Conservation (phyloP, 2,888 invertebrate genomes). For the Clistopyga incitator region DNA sequence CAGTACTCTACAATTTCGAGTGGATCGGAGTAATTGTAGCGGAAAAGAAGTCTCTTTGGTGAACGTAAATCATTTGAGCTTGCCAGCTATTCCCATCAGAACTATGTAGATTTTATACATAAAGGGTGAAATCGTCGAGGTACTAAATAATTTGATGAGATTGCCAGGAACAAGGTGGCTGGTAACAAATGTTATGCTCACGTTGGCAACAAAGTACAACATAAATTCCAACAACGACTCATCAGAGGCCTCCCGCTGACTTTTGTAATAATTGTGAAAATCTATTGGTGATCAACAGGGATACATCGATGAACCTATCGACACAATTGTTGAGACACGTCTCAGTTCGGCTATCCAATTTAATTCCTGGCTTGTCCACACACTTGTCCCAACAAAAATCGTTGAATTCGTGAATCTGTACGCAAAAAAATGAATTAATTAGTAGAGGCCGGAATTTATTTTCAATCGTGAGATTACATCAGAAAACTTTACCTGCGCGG, state of each 20-base stretch:
- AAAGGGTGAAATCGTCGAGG: conserved; percentile 4
- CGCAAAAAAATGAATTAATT: conserved; percentile 50
- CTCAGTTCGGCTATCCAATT: conserved; percentile 95
- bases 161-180: conserved; percentile 28
- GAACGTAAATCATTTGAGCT: neutral
- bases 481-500: conserved; percentile 90
- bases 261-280: conserved; percentile 95
- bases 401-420: conserved; percentile 95
- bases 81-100: neutral
- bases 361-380: conserved; percentile 94
- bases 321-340: conserved; percentile 97
- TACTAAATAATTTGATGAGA: conserved; percentile 23
- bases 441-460: neutral
- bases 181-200: conserved; percentile 21
- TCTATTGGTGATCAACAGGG: conserved; percentile 93
- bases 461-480: conserved; percentile 49
- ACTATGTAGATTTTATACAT: neutral
- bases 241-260: conserved; percentile 84
- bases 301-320: conserved; percentile 97
- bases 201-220: conserved; percentile 3
- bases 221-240: neutral
- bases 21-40: neutral
- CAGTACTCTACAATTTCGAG: neutral
- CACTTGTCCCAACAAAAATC: conserved; percentile 99
- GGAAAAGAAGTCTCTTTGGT: neutral